phyloP scores from a whole-genome alignment of 92 coral and sea anemone species.

The Plumapathes pennacea region DNA sequence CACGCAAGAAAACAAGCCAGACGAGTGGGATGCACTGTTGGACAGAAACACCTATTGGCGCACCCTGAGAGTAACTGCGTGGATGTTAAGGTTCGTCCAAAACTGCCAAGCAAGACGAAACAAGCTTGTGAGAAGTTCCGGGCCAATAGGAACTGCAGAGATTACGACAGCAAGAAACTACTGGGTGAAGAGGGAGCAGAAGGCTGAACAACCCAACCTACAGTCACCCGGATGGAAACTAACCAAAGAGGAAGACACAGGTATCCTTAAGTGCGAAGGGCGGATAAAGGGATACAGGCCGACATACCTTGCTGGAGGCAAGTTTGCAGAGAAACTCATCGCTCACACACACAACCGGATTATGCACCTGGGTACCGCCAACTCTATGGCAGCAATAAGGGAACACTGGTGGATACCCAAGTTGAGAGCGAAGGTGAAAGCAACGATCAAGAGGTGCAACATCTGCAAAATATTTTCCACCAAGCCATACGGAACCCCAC shows the following conservation, averaged over 20 bases:
- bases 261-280: conserved; percentile 49
- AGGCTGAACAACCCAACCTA: conserved; percentile 2
- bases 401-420: conserved; percentile 31
- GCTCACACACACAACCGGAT: conserved; percentile 30
- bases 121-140: conserved; percentile 9
- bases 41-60: conserved; percentile 23
- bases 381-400: conserved; percentile 23
- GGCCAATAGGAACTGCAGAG: conserved; percentile 29
- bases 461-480: conserved; percentile 27
- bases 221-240: conserved; percentile 52
- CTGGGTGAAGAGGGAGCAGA: conserved; percentile 45
- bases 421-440: conserved; percentile 22
- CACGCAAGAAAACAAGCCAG: conserved; percentile 6
- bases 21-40: conserved; percentile 42
- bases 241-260: conserved; percentile 26
- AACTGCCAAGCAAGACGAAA: conserved; percentile 25
- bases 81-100: conserved; percentile 23
- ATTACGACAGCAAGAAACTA: conserved; percentile 13
- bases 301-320: conserved; percentile 45
- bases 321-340: conserved; percentile 57
- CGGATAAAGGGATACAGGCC: conserved; percentile 56
- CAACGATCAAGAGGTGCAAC: conserved; percentile 10
- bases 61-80: conserved; percentile 23
- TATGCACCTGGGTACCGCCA: conserved; percentile 42
- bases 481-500: conserved; percentile 11